Evolutionary conservation across 2,113 vertebrate species (phyloP).

Genomic region (Microcebus tavaratra): DNA sequence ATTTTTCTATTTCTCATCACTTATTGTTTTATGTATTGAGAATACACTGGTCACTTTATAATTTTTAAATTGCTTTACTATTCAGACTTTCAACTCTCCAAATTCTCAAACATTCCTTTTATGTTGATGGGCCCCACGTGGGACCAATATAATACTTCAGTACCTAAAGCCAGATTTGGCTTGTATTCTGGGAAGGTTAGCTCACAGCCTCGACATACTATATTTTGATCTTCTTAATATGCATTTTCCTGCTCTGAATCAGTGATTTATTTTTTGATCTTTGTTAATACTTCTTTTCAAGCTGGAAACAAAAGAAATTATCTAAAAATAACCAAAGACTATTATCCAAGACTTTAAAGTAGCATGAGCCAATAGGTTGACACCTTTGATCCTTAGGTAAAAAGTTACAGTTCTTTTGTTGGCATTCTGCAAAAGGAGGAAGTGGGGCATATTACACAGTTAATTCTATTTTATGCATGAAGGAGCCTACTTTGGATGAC

Average conservation of each 20-base stretch:
- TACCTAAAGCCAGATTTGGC: conserved; percentile 33
- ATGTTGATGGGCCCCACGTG: neutral
- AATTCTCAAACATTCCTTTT: conserved; percentile 24
- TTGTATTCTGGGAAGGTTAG: conserved; percentile 58
- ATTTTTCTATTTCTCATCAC: neutral
- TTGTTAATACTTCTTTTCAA: conserved; percentile 72
- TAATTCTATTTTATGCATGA: conserved; percentile 37
- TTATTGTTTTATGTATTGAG: conserved; percentile 24
- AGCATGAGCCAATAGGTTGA: conserved; percentile 60
- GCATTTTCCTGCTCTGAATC: conserved; percentile 69
- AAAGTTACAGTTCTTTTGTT: conserved; percentile 69
- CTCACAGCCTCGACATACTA: conserved; percentile 39
- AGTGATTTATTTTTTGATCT: conserved; percentile 73
- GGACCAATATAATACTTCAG: neutral
- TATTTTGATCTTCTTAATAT: conserved; percentile 71
- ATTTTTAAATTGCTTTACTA: neutral
- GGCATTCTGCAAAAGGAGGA: conserved; percentile 70
- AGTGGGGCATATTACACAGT: conserved; percentile 29
- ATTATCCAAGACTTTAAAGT: conserved; percentile 67
- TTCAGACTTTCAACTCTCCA: neutral
- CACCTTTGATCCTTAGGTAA: conserved; percentile 72
- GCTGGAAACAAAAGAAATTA: conserved; percentile 71
- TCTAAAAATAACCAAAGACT: conserved; percentile 68
- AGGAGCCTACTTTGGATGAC: conserved; percentile 64
- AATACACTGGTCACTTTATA: neutral